Base-by-base conservation (phyloP, 2,113 vertebrate genomes). In the Chrysochloris asiatica region DNA sequence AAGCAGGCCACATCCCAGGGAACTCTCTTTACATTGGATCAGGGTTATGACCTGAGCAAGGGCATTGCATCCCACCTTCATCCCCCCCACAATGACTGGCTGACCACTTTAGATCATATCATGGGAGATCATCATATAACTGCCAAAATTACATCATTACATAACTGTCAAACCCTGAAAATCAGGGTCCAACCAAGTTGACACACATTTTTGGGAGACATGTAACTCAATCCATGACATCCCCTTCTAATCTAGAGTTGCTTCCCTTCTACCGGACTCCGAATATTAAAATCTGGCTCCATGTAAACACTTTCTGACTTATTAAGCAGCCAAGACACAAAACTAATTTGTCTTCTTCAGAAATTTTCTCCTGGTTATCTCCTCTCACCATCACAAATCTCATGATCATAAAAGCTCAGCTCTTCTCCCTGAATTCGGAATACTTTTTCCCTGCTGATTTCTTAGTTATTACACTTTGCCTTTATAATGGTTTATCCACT, bases 301-400 rank as follows among this genome's bases (percentile, higher is more conserved):
- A 82, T 84, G 77, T 67, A 83, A 3, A 83, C 28, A 94, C 19
- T 76, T 92, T 21, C 45, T 84, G 26, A 56, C 3, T 88, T 59
- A 88, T 10, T 19, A 7, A 67, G 81, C 30, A 85, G 30, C 61
- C 56, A 36, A 65, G 6, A 84, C 54, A 26, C 38, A 41, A 85
- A 92, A 67, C 13, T 36, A 86, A 76, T 38, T 28, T 48, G 45
- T 10, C n/a, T 63, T 72, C 47, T 78, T 81, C 33, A 83, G 54
- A 75, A 71, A 22, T n/a, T 45, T 90, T 33, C n/a, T n/a, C 45
- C 22, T 61, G 3, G 17, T 75, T 36, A 24, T 30, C 22, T 6
- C 47, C 22, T 14, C 54, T 69, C 52, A 80, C 22, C 36, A 67
- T 83, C 28, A 73, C n/a, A 80, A 78, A 69, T 28, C 75, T 77